phyloP scores from a whole-genome alignment of 2,888 invertebrate genomes.

The Mesoligia furuncula region DNA sequence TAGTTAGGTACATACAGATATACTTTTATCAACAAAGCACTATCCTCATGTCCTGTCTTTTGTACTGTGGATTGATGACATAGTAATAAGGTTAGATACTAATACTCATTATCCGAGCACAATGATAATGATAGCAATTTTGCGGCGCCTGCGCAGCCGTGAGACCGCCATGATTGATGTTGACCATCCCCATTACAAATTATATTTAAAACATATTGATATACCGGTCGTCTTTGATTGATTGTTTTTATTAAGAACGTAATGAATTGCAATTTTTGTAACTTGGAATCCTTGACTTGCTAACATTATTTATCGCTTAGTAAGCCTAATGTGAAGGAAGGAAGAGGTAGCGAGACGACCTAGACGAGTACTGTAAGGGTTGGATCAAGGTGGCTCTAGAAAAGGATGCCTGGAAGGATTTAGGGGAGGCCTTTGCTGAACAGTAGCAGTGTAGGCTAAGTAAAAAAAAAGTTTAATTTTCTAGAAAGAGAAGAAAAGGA shows the following conservation, averaged over 20 bases:
- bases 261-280: conserved; percentile 4
- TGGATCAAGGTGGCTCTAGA: too few species aligned
- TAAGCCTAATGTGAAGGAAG: too few species aligned
- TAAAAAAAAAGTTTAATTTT: too few species aligned
- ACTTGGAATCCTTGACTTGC: conserved; percentile 34
- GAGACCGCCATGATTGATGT: conserved; percentile 52
- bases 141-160: conserved; percentile 41
- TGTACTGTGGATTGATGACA: conserved; percentile 18
- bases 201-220: conserved; percentile 28
- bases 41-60: not conserved
- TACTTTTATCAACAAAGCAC: not conserved
- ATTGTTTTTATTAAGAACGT: conserved; percentile 18
- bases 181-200: conserved; percentile 41
- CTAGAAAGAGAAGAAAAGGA: not conserved
- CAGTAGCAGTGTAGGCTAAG: too few species aligned
- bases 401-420: too few species aligned
- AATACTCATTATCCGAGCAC: conserved; percentile 34
- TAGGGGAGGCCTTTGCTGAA: too few species aligned
- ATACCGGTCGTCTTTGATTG: conserved; percentile 27
- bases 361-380: too few species aligned
- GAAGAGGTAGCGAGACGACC: too few species aligned
- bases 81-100: conserved; percentile 31
- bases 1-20: too few species aligned
- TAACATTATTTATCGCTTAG: conserved; percentile 1
- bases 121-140: conserved; percentile 46